Base-by-base conservation (phyloP, 1,140 invertebrate species). In the Calephelis nemesis region DNA sequence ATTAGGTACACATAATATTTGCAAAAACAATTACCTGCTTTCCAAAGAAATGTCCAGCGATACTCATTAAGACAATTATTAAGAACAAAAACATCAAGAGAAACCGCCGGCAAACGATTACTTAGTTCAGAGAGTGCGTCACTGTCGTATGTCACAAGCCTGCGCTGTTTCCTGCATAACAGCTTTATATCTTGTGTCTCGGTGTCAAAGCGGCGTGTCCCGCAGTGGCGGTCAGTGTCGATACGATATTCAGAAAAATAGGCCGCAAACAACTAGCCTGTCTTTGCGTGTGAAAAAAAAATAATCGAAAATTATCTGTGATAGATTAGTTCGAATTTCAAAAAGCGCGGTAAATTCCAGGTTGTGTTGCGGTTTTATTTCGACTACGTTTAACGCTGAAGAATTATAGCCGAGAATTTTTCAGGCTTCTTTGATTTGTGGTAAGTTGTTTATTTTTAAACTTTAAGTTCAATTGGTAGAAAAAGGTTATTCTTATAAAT, bases 321-420 rank as follows among this genome's bases (percentile, higher is more conserved):
- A 70, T 45, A 15, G 74, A 76, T 76, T 77, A 78, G 81, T 83
- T 84, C 81, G 79, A 77, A 78, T 79, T 83, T 84, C 81, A 78
- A 77, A 71, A 63, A 62, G 62, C 69, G 70, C 70, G 72, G 54
- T 54, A 74, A 66, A 73, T 65, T 60, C 12, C 30, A 60, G 58
- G 58, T 60, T 48, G 63, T 62, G 49, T 66, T 62, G 69, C 71
- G 69, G 65, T 58, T 72, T 71, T 15, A 54, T 72, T 71, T 70
- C 5, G 52, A 48, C 15, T 58, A 58, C 54, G 30, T 39, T 58
- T 58, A 58, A 58, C 52, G 19, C 52, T 58, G 52, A 58, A 60
- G 8, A 30, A 49, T 30, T 58, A 47, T 11, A 11, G 10, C 7
- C 40, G 65, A 4, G 40, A 52, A 15, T 65, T 66, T 58, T 54